Evolutionary conservation across 2,888 invertebrate genomes (phyloP), one percentile per base, ranked within the genome.

Genomic region (Steinernema scapterisci): DNA sequence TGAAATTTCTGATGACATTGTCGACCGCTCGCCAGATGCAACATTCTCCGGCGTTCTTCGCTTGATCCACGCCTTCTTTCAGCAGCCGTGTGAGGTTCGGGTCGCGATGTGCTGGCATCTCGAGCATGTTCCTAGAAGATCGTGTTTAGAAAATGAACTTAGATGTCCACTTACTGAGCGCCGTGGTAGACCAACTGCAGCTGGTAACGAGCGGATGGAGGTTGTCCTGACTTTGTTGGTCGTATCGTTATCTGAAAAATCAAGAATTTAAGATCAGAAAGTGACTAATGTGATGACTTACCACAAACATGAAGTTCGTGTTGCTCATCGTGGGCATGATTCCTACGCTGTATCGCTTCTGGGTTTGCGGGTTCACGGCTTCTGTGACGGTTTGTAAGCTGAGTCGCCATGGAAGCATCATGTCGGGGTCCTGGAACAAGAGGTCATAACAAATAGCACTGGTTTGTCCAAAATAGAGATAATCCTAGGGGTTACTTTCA

Each of bases 11-110:
- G 27, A 63, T 31, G 31, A 63, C 25, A 31, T 63, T 63, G 7
- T 63, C 63, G 19, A 63, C 27, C 16, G 31, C 63, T 16, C 9
- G 63, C 63, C 63, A 63, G 7, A 63, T 25, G 31, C 27, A 27
- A 31, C 63, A 63, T 27, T 63, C 63, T 6, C 38, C 38, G 16
- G 6, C 9, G 7, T 63, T 27, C 31, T 63, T 25, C 16, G 63
- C 63, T 31, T 27, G 63, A 16, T 63, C 63, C 11, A 63, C 63
- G 27, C 63, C 63, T 25, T 63, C 63, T 27, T 63, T 63, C 31
- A 63, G 16, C 63, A 63, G 63, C n/a, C 63, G 21, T 16, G n/a
- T 27, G 63, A 63, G 11, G 16, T 16, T 63, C 6, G 63, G 63
- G 27, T 63, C 63, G 9, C 25, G 5, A 38, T 38, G 38, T 6